Evolutionary conservation across 2,113 vertebrate genomes (phyloP).

Genomic region (Steatornis caripensis): DNA sequence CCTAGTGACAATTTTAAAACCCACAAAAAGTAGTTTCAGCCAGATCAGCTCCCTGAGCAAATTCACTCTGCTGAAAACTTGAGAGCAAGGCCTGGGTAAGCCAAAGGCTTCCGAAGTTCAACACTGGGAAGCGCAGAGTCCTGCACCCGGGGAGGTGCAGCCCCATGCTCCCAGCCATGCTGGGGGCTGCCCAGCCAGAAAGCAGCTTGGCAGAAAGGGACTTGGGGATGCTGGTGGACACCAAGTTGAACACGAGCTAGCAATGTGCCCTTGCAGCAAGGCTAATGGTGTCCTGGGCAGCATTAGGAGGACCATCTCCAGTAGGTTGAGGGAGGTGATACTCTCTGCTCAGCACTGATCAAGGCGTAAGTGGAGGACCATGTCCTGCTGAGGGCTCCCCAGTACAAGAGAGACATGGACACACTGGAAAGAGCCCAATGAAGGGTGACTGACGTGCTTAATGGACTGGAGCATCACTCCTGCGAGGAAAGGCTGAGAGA

Average conservation of each 20-base stretch:
- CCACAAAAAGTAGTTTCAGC: not conserved
- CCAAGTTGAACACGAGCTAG: not conserved
- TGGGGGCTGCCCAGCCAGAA: not conserved
- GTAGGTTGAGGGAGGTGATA: not conserved
- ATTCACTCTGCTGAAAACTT: not conserved
- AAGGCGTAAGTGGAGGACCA: not conserved
- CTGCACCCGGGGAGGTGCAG: not conserved
- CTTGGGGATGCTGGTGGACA: not conserved
- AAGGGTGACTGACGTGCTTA: not conserved
- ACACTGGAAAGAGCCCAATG: fast-evolving
- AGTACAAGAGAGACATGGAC: too few species aligned
- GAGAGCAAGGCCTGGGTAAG: not conserved
- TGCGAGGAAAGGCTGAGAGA: not conserved
- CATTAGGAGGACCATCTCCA: too few species aligned
- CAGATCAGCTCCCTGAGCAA: not conserved
- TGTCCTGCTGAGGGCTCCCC: not conserved
- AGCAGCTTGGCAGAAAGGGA: not conserved
- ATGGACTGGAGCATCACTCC: not conserved
- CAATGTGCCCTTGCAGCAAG: fast-evolving
- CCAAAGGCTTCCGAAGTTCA: not conserved
- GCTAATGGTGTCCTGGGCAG: fast-evolving
- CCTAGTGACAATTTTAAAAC: not conserved
- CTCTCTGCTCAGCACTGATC: not conserved
- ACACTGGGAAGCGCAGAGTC: fast-evolving
- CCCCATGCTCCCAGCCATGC: not conserved